Conservation (phyloP, 1,140 invertebrate species). For the Temnothorax longispinosus region DNA sequence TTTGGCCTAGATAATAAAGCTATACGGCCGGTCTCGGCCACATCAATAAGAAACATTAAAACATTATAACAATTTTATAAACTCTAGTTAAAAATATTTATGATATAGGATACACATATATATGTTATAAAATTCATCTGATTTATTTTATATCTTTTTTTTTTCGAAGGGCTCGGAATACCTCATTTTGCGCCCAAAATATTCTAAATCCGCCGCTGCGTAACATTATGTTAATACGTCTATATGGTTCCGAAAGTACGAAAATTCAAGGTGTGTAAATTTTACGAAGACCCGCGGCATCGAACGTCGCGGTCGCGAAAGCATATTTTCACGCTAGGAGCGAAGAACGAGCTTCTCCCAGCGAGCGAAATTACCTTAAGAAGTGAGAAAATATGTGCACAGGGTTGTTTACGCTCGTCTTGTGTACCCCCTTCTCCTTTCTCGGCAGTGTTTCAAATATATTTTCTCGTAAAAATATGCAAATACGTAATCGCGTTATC, state of each 20-base stretch:
- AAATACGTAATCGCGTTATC: slow-evolving; percentile 21
- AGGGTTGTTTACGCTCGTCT: slow-evolving; percentile 53
- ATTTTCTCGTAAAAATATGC: slow-evolving; percentile 45
- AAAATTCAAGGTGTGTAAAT: slow-evolving; percentile 43
- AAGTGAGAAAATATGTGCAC: slow-evolving; percentile 58
- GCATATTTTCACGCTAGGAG: slow-evolving; percentile 50
- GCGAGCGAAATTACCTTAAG: slow-evolving; percentile 55
- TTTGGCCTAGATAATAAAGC: slow-evolving; percentile 41
- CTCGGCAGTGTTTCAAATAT: slow-evolving; percentile 52
- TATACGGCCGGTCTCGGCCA: slow-evolving; percentile 1
- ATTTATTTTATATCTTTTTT: slow-evolving; percentile 21
- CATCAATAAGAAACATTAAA: slow-evolving; percentile 49
- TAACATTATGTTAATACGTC: slow-evolving; percentile 41
- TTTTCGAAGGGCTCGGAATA: slow-evolving; percentile 3
- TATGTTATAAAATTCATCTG: slow-evolving; percentile 48
- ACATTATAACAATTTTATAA: slow-evolving; percentile 51
- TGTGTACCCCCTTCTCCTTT: not conserved
- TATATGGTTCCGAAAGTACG: slow-evolving; percentile 33
- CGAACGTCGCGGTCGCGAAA: slow-evolving; percentile 46
- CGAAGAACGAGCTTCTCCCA: slow-evolving; percentile 39
- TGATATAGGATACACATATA: slow-evolving; percentile 15
- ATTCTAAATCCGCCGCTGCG: slow-evolving; percentile 29
- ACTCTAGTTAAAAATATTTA: slow-evolving; percentile 42
- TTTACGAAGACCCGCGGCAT: slow-evolving; percentile 19
- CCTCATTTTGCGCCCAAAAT: not conserved